Percentiles rank a stretch among this genome's conserved stretches.
Evolutionary conservation across 2,797 vertebrate species (phyloP).

Genomic region (Gila robusta): DNA sequence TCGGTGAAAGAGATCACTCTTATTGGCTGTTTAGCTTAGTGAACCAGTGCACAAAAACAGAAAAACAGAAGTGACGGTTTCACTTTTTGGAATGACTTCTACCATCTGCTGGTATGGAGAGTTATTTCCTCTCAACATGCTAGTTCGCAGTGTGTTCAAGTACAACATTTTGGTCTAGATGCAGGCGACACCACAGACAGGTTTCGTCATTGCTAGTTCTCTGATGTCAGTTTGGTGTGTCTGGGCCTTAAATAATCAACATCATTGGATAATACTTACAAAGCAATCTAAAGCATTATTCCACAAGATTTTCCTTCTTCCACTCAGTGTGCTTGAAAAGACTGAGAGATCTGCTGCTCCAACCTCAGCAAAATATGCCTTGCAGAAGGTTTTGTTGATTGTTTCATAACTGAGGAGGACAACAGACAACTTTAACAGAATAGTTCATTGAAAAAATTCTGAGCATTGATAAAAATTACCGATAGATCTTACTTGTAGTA

Average conservation of each 20-base stretch:
- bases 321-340: constrained; percentile 40
- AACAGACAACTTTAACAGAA: neutral
- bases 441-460: neutral
- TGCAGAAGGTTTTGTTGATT: constrained; percentile 49
- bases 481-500: constrained; percentile 57
- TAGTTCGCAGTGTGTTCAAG: neutral
- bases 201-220: neutral
- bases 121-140: neutral
- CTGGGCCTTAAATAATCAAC: neutral
- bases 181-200: neutral
- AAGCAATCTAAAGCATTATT: constrained; percentile 50
- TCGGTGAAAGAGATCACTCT: neutral
- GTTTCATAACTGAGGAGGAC: constrained; percentile 50
- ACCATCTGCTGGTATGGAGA: neutral
- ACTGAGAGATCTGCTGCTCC: constrained; percentile 54
- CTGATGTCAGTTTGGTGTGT: neutral
- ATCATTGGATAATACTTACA: constrained; percentile 41
- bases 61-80: neutral
- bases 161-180: neutral
- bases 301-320: constrained; percentile 37
- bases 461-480: neutral
- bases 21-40: neutral
- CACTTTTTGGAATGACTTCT: neutral
- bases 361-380: constrained; percentile 51
- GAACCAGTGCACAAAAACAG: neutral